Evolutionary conservation across 2,888 invertebrate species (phyloP), one percentile per base, ranked within the genome.

Genomic region (Hoplodrina ambigua): DNA sequence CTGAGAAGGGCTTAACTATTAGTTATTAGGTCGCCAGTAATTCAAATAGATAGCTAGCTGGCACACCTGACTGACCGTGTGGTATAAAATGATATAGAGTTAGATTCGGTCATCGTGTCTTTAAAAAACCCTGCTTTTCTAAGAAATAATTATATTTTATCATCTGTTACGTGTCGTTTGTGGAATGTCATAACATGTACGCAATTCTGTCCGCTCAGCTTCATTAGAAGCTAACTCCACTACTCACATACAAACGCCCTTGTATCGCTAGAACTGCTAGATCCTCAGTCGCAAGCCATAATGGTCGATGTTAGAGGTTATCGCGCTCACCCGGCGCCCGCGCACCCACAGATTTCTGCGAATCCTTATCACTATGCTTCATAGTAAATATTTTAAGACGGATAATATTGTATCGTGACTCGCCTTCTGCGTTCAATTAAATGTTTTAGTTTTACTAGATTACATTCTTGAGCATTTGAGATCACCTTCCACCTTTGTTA

Each of bases 281-380:
- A 15, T 46, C 15, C 55, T 62, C 53, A 65, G 41, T 53, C 30
- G 56, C 54, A 46, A 72, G 63, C 53, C 66, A 72, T 75, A 65
- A 65, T 53, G 57, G 78, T 19, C 19, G n/a, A 55, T 41, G 78
- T 55, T 50, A 63, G 20, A 68, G 83, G 85, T 78, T 83, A 83
- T 83, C 83, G 49, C 54, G 52, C 55, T 25, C 63, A 69, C 68
- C 62, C 69, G 44, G 66, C 71, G 62, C 69, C 70, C 70, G 68
- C 65, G 66, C 53, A 68, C 68, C 66, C 75, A 67, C 82, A 49
- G 78, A 83, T 85, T 84, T 84, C 84, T 73, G 75, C 84, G 84
- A 83, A 83, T 52, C 72, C 61, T 76, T 85, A 85, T 85, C 85
- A 68, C 33, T 65, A 10, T 25, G 58, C 33, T 66, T 66, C 56